A percentile compares a stretch with the other conserved stretches of the same genome.
Conservation (phyloP, 1,140 invertebrate genomes). For the Drosophila mojavensis region DNA sequence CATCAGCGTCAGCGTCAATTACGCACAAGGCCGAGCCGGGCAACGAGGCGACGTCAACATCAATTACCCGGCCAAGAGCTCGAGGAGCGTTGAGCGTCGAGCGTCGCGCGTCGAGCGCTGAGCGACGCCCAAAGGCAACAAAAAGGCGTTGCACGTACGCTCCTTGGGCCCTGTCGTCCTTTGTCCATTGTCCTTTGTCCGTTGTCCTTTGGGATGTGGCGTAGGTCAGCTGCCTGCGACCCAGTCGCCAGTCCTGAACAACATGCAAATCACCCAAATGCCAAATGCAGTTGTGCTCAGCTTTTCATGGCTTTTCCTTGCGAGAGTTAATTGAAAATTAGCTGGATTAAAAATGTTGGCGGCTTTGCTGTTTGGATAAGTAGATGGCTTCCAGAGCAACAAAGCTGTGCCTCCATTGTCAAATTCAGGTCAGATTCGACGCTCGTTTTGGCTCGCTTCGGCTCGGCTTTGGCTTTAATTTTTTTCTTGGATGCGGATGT, state of each 20-base stretch:
- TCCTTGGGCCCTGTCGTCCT: neutral
- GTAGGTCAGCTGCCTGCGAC: neutral
- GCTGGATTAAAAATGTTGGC: slow-evolving; percentile 24
- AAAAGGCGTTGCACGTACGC: slow-evolving; percentile 3
- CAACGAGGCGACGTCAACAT: slow-evolving; percentile 27
- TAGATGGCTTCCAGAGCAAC: slow-evolving; percentile 1
- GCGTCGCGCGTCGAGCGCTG: slow-evolving; percentile 11
- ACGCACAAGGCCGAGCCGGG: slow-evolving; percentile 7
- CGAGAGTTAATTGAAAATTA: slow-evolving; percentile 74
- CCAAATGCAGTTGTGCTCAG: neutral
- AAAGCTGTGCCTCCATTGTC: slow-evolving; percentile 13
- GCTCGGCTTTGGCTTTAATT: slow-evolving; percentile 21
- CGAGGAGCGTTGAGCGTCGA: slow-evolving; percentile 2
- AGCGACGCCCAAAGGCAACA: slow-evolving; percentile 33
- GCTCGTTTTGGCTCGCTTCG: neutral
- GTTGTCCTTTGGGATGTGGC: neutral
- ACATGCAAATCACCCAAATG: no score
- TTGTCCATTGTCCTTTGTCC: neutral
- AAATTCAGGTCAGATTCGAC: slow-evolving; percentile 70
- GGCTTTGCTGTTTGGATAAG: slow-evolving; percentile 1
- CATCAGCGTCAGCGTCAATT: slow-evolving; percentile 9
- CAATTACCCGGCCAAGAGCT: slow-evolving; percentile 18
- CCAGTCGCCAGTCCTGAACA: no score
- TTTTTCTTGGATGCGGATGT: slow-evolving; percentile 56
- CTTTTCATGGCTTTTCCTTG: neutral